Evolutionary conservation across 2,113 vertebrate species (phyloP).

Genomic region (Illadopsis cleaveri): DNA sequence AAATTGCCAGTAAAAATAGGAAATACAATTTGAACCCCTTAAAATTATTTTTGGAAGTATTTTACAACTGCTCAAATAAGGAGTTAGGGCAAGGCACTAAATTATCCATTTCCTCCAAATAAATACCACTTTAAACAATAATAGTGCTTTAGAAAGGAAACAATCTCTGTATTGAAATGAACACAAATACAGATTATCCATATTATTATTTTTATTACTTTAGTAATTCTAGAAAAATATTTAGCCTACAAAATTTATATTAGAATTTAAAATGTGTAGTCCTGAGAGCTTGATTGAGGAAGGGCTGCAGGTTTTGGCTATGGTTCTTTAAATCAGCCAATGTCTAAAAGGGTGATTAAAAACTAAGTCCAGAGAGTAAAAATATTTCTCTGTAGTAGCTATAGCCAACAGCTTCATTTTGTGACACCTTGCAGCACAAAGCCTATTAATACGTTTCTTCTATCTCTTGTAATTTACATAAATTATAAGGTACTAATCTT

Average conservation of each 20-base stretch:
- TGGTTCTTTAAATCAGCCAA: background rate
- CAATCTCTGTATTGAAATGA: background rate
- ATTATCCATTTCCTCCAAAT: constrained; percentile 42
- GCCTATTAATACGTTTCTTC: background rate
- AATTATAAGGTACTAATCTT: background rate
- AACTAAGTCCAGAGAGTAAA: background rate
- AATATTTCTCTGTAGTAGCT: background rate
- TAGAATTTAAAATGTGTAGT: background rate
- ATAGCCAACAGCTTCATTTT: background rate
- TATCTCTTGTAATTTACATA: background rate
- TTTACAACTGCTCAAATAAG: constrained; percentile 31
- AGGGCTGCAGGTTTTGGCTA: background rate
- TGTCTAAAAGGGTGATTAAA: background rate
- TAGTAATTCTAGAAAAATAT: constrained; percentile 16
- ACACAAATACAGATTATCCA: background rate
- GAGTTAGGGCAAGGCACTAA: constrained; percentile 3
- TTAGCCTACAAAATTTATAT: background rate
- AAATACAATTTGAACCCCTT: constrained; percentile 51
- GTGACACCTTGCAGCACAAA: background rate
- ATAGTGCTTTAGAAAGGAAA: background rate
- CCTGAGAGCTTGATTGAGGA: background rate
- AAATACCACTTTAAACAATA: constrained; percentile 1
- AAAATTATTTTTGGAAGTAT: constrained; percentile 36
- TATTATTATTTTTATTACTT: constrained; percentile 24
- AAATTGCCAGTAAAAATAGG: constrained; percentile 57